Evolutionary conservation across 2,888 invertebrate species (phyloP), one percentile per base, ranked within the genome.

Genomic region (Agonopterix heracliana): DNA sequence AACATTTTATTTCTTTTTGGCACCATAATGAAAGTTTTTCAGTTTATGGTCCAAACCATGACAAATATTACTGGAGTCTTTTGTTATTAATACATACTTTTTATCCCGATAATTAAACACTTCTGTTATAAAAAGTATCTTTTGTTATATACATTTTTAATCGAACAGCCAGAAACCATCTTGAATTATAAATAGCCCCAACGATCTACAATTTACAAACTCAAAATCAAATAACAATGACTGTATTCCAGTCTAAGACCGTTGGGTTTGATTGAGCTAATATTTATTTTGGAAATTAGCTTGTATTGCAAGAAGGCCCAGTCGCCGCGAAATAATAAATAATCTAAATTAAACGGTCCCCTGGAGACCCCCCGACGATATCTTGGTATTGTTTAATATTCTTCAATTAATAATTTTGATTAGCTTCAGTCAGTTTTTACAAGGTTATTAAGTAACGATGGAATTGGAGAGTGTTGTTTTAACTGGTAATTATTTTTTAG

Each of bases 221-320:
- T 26, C 26, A 26, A 26, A 26, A 26, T 26, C 5, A 26, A 26
- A 26, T n/a, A 38, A 38, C 38, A 38, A n/a, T 38, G 38, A 38
- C 38, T 38, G 38, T 38, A 38, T 38, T 38, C 9, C 41, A 9
- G 45, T 44, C 56, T 51, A 64, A 65, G 66, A 62, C 61, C 57
- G 61, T 57, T 57, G 53, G 64, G 64, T 71, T 67, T 74, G 82
- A 83, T 85, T 82, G 81, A 74, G 71, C 78, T 60, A 89, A 89
- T 89, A 87, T 89, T 89, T 87, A 87, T 88, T 82, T 81, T 84
- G 74, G 72, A 87, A 87, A 88, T 88, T 87, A 87, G 78, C 79
- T 76, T 70, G 72, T 74, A 71, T 17, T 43, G 38, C n/a, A 40
- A 26, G 26, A 5, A 26, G 26, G 60, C 57, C 60, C 44, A 17